phyloP scores from a whole-genome alignment of 2,797 vertebrate species.

The Enoplosus armatus region DNA sequence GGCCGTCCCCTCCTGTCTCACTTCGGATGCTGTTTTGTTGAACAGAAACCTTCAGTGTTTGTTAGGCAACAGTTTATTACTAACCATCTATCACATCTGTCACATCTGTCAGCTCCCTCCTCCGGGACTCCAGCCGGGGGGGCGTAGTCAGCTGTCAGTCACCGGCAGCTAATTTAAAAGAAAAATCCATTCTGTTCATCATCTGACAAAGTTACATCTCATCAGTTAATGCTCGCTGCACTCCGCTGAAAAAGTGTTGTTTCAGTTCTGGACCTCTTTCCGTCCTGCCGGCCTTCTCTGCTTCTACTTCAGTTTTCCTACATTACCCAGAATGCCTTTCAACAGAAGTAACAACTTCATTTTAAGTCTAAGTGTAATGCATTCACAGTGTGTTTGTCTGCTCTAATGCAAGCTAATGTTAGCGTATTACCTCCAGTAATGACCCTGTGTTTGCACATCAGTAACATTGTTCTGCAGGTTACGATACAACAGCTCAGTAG shows the following conservation, averaged over 20 bases:
- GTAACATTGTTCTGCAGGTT: too few species aligned
- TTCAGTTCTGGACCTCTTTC: not conserved
- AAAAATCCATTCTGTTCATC: not conserved
- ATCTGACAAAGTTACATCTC: slow-evolving; percentile 1
- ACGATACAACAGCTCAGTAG: too few species aligned
- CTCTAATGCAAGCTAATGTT: too few species aligned
- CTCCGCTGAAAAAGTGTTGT: not conserved
- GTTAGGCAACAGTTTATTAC: slow-evolving; percentile 23
- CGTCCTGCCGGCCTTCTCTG: not conserved
- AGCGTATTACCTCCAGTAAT: too few species aligned
- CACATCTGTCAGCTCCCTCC: slow-evolving; percentile 16
- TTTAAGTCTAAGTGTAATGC: too few species aligned
- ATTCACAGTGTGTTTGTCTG: too few species aligned
- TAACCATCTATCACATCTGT: slow-evolving; percentile 29
- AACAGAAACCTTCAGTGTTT: slow-evolving; percentile 29
- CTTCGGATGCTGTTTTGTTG: not conserved
- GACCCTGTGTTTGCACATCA: too few species aligned
- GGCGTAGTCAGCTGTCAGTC: slow-evolving; percentile 32
- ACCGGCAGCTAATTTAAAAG: slow-evolving; percentile 15
- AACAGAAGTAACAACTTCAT: not conserved
- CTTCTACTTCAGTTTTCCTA: not conserved
- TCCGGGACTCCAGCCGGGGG: not conserved
- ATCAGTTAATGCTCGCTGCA: not conserved
- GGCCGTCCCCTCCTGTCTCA: not conserved
- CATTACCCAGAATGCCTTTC: slow-evolving; percentile 1